Evolutionary conservation across 1,140 invertebrate species (phyloP), one percentile per base, ranked within the genome.

Genomic region (Sweltsa coloradensis): DNA sequence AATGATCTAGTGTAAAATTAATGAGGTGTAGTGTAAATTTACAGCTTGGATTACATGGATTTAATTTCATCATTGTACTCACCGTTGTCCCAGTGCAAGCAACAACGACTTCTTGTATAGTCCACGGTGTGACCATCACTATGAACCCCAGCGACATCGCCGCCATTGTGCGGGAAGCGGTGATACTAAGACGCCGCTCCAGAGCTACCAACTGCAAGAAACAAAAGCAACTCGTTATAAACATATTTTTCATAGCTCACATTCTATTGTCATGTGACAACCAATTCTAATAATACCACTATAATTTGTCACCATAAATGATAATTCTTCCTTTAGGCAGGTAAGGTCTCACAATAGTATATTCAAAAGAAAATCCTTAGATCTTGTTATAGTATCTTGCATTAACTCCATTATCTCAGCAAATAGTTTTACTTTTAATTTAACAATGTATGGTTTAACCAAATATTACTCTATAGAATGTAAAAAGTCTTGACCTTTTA

Each of bases 131-230:
- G 45, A 89, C 85, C 72, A 88, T 82, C 41, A 89, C 85, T 59
- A 89, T 88, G 67, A 88, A 89, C 42, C 84, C 83, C 54, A 89
- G 66, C 52, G 85, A 88, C 76, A 89, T 88, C 34, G 85, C 84
- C 0, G 85, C 85, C 84, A 89, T 88, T 53, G 85, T 87, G 57
- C 85, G 72, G 22, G 85, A 88, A 19, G 83, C 83, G 51, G 75
- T 78, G 3, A 82, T 81, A 55, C 80, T 85, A 45, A 86, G 72
- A 53, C 81, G 72, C 56, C 83, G 69, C 58, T 85, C 82, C 54
- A 85, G 81, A 22, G 73, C 67, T 13, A 79, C 67, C 57, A 80
- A 64, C 78, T 79, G 64, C 44, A 67, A 65, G 50, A 34, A 51
- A 53, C 47, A 51, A 34, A 55, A 45, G 1, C 34, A 1, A 18